phyloP scores from a whole-genome alignment of 1,140 invertebrate species.

The Bacillus rossius region DNA sequence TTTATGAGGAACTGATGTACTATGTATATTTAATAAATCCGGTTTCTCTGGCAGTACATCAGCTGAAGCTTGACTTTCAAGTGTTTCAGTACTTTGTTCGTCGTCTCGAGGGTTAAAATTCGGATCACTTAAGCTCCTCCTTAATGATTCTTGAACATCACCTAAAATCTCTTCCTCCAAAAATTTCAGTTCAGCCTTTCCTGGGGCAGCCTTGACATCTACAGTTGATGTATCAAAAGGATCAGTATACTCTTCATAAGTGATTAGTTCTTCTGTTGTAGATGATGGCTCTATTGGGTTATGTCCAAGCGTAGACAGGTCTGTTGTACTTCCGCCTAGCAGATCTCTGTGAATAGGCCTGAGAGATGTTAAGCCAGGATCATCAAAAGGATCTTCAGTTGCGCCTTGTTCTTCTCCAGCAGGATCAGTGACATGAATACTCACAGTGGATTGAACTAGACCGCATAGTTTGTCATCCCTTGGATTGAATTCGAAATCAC shows the following conservation, averaged over 20 bases:
- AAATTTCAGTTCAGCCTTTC: conserved; percentile 70
- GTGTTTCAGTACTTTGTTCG: conserved; percentile 1
- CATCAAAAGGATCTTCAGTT: neutral
- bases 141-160: conserved; percentile 38
- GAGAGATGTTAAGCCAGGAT: conserved; percentile 22
- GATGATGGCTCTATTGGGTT: conserved; percentile 56
- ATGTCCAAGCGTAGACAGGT: conserved; percentile 62
- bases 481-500: conserved; percentile 62
- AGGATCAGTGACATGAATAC: conserved; percentile 50
- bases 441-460: conserved; percentile 36
- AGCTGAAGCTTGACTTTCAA: neutral
- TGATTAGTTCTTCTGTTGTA: no score
- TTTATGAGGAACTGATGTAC: conserved; percentile 40
- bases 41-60: neutral
- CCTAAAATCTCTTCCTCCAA: conserved; percentile 69
- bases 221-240: conserved; percentile 80
- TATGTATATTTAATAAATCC: neutral
- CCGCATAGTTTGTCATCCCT: conserved; percentile 50
- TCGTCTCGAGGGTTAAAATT: conserved; percentile 12
- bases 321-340: conserved; percentile 65
- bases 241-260: conserved; percentile 55
- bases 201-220: conserved; percentile 60
- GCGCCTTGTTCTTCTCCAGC: conserved; percentile 40
- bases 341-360: conserved; percentile 51
- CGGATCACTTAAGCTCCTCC: conserved; percentile 51